Conservation (phyloP, 2,797 vertebrate species). For the Enteromius mattozi region DNA sequence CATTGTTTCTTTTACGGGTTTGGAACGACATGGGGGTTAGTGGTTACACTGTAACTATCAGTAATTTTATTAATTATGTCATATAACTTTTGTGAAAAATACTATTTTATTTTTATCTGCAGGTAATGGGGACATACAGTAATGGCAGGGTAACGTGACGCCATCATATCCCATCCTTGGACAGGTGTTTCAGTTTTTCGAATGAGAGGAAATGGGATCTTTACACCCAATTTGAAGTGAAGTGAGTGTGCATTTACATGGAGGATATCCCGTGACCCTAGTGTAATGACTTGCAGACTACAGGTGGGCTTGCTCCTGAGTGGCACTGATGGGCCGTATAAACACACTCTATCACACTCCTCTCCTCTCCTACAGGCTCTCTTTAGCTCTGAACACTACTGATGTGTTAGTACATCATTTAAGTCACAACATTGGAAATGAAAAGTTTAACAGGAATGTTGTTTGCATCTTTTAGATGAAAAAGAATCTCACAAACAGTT, state of each 20-base stretch:
- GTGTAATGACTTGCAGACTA: conserved; percentile 95
- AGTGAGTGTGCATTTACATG: conserved; percentile 97
- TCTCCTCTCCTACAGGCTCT: conserved; percentile 47
- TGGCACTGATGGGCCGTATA: conserved; percentile 83
- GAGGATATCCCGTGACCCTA: conserved; percentile 91
- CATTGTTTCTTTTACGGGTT: too few species aligned
- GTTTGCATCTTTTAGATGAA: not conserved
- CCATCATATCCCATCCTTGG: conserved; percentile 82
- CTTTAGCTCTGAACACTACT: conserved; percentile 17
- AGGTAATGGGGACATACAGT: conserved; percentile 57
- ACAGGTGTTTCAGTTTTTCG: conserved; percentile 98
- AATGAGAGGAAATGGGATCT: conserved; percentile 99
- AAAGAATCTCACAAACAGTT: not conserved
- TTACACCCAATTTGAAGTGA: conserved; percentile 99
- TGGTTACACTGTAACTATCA: not conserved
- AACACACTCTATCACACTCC: conserved; percentile 80
- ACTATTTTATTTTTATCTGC: conserved; percentile 32
- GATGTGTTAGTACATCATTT: not conserved
- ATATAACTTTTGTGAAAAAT: not conserved
- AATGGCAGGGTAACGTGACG: conserved; percentile 56
- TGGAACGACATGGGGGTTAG: too few species aligned
- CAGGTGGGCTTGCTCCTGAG: conserved; percentile 89
- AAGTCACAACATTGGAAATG: not conserved
- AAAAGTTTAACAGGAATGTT: conserved; percentile 5
- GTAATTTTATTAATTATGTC: not conserved